phyloP scores from a whole-genome alignment of 2,888 invertebrate species.

The Drosophila sordidula region DNA sequence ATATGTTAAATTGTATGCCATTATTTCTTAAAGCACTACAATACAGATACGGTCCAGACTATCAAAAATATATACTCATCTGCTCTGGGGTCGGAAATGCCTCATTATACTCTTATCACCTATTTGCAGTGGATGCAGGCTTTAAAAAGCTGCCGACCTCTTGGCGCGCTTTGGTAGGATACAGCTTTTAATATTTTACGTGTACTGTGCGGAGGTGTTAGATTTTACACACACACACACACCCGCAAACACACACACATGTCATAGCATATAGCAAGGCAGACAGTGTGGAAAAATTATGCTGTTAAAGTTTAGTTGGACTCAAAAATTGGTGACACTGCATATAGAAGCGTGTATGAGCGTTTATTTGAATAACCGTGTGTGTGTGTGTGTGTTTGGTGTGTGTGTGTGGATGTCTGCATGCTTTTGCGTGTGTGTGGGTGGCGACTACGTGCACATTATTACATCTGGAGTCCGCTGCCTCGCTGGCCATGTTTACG shows the following conservation, averaged over 20 bases:
- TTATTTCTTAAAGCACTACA: too few species aligned
- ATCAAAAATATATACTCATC: background rate
- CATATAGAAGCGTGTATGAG: conserved; percentile 30
- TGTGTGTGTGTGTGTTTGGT: conserved; percentile 24
- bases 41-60: too few species aligned
- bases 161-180: conserved; percentile 18
- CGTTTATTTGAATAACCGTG: conserved; percentile 1
- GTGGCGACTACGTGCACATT: conserved; percentile 55
- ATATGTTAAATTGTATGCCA: too few species aligned
- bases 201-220: conserved; percentile 48
- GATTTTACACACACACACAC: conserved; percentile 33
- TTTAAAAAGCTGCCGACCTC: conserved; percentile 28
- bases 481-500: conserved; percentile 68
- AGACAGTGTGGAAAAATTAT: conserved; percentile 43
- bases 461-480: conserved; percentile 53
- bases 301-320: conserved; percentile 51
- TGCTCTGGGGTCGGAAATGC: background rate
- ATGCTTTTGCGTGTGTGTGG: conserved; percentile 18
- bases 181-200: conserved; percentile 19
- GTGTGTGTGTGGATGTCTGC: conserved; percentile 2
- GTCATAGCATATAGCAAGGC: too few species aligned
- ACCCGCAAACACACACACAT: background rate
- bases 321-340: conserved; percentile 68
- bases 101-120: background rate
- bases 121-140: conserved; percentile 4